Percentiles rank a stretch among this genome's conserved stretches.
Conservation (phyloP, 2,888 invertebrate genomes). For the Autographa gamma region DNA sequence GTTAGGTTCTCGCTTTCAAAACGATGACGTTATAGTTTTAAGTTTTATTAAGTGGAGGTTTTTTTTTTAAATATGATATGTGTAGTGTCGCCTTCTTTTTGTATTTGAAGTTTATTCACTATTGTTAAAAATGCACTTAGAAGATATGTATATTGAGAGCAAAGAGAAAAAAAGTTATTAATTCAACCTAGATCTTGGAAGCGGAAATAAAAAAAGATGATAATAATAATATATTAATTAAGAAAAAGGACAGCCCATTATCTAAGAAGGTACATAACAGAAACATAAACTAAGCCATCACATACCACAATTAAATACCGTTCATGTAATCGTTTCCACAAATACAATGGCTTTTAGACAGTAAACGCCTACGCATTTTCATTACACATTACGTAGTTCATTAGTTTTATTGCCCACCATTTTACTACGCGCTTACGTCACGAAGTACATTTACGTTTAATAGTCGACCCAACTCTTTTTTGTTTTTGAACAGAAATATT, state of each 20-base stretch:
- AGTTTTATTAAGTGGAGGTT: too few relatives aligned
- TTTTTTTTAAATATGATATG: too few relatives aligned
- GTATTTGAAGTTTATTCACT: too few relatives aligned
- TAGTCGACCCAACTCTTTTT: constrained; percentile 26
- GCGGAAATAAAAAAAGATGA: too few relatives aligned
- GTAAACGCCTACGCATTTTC: constrained; percentile 55
- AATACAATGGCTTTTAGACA: constrained; percentile 41
- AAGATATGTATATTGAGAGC: too few relatives aligned
- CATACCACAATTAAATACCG: constrained; percentile 39
- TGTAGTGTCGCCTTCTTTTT: too few relatives aligned
- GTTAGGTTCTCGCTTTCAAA: too few relatives aligned
- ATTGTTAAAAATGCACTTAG: too few relatives aligned
- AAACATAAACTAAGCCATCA: constrained; percentile 28
- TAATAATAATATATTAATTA: too few relatives aligned
- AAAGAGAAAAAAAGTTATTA: too few relatives aligned
- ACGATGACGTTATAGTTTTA: too few relatives aligned
- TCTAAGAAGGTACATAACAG: background rate
- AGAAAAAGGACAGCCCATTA: background rate
- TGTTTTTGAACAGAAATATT: constrained; percentile 34
- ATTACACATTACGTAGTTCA: constrained; percentile 52
- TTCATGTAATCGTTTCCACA: constrained; percentile 41
- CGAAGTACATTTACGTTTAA: constrained; percentile 32
- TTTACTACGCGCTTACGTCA: constrained; percentile 48
- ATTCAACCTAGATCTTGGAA: too few relatives aligned
- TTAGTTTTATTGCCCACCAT: constrained; percentile 57